Base-by-base conservation (phyloP, 2,888 invertebrate genomes). In the Drosophila maculinotata region DNA sequence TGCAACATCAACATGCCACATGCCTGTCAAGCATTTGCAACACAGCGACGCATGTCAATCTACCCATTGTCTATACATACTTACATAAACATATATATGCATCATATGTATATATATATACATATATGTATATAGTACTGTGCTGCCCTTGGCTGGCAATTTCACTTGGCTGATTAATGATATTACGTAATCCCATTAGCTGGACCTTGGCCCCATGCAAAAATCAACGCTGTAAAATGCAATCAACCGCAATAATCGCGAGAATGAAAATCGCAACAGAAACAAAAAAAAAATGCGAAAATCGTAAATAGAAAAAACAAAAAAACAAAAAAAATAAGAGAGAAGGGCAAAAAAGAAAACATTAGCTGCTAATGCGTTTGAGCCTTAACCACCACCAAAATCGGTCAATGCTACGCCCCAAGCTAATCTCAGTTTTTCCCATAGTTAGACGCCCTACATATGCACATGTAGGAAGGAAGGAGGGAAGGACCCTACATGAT, bases 161-260 rank as follows among this genome's bases (percentile, higher is more conserved):
- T 74, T 80, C 82, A 78, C 52, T 72, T 63, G 67, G 66, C 85
- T 82, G 85, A 87, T 82, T 82, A 87, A 87, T 84, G 82, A 87
- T 84, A 69, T 87, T 75, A 69, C 38, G 45, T 81, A 82, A 82
- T 82, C 87, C 85, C 82, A 82, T 82, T 82, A 87, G 63, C 36
- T 28, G 45, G 10, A 41, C 39, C 39, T 33, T 67, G 48, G 47
- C 62, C 62, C 42, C 60, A 54, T 76, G 65, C 60, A 45, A 53
- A 57, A 57, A 45, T 54, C 58, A 67, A 28, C 52, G 33, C 60
- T 52, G 58, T 14, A 23, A 59, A 70, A 79, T 57, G 48, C 86
- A 81, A 38, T 64, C 87, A 81, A 78, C 69, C 81, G 81, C 81
- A 83, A 72, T 86, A 81, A 81, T 86, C 87, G 81, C 81, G 31